Evolutionary conservation across 2,888 invertebrate species (phyloP), one percentile per base, ranked within the genome.

Genomic region (Drosophila paracracens): DNA sequence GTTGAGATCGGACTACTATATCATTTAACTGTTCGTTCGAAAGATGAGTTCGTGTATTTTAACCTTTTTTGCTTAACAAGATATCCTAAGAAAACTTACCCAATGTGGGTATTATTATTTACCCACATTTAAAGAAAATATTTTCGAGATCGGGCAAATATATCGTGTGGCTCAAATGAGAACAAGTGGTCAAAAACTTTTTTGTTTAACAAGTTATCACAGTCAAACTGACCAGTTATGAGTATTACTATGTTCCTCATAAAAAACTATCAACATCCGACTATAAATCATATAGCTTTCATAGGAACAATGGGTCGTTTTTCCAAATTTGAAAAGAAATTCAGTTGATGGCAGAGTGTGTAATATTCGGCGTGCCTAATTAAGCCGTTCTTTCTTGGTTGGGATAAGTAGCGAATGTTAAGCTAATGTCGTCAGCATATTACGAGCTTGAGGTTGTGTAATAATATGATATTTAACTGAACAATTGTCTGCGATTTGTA

Each of bases 81-180:
- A 25, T 46, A 16, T 25, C 0, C 4, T 25, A 4, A 1, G 6
- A 46, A 13, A 7, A 4, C 7, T 0, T 21, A 21, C 4, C 4
- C 13, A 4, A 46, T 7, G 0, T 7, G 21, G 6, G 1, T 7
- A 7, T 13, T 46, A 4, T 4, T 7, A 46, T 21, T 46, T 21
- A 1, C 0, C 13, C 13, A 46, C 21, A 21, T 21, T 21, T 46
- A 13, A 1, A 7, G 21, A 21, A 13, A 7, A 13, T 46, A 46
- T 46, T 21, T 7, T 46, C 21, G 13, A 43, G 43, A 21, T 43
- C 43, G 7, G 7, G 7, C 13, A 0, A 43, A 13, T 21, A 21
- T 43, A 21, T 43, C 3, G 1, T 3, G 11, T 13, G 1, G 21
- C 1, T 46, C 21, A 46, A 13, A 13, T 13, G 1, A 1, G 1